Conservation (phyloP, 2,888 invertebrate genomes). For the Tachina lurida region DNA sequence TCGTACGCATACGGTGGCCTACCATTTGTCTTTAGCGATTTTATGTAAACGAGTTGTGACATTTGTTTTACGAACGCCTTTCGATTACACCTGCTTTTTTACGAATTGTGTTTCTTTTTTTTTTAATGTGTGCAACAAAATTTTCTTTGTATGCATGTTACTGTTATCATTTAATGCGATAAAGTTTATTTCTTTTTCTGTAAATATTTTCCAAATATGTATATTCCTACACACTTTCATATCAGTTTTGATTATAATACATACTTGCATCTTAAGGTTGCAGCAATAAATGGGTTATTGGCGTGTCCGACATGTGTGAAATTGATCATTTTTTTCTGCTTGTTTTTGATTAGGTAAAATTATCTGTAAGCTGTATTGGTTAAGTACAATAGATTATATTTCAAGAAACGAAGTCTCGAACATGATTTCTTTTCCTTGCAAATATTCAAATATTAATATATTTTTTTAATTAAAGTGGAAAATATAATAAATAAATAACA, state of each 20-base stretch:
- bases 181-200: slow-evolving; percentile 29
- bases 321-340: slow-evolving; percentile 22
- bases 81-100: slow-evolving; percentile 71
- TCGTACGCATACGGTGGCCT: slow-evolving; percentile 25
- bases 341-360: not conserved
- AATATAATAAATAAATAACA: too few relatives aligned
- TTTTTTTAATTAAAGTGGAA: too few relatives aligned
- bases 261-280: not conserved
- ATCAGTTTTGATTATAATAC: slow-evolving; percentile 27
- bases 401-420: not conserved
- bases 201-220: slow-evolving; percentile 24
- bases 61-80: slow-evolving; percentile 73
- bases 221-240: slow-evolving; percentile 6
- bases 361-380: not conserved
- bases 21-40: slow-evolving; percentile 35
- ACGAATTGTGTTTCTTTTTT: not conserved
- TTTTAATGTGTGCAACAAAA: not conserved
- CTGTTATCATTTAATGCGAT: slow-evolving; percentile 26
- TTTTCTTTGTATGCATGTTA: not conserved
- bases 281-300: slow-evolving; percentile 33
- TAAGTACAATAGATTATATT: not conserved
- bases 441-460: not conserved
- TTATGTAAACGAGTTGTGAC: slow-evolving; percentile 66
- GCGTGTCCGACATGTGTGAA: slow-evolving; percentile 21
- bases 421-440: too few relatives aligned